phyloP scores from a whole-genome alignment of 2,888 invertebrate species.

The Zaprionus lineosus region DNA sequence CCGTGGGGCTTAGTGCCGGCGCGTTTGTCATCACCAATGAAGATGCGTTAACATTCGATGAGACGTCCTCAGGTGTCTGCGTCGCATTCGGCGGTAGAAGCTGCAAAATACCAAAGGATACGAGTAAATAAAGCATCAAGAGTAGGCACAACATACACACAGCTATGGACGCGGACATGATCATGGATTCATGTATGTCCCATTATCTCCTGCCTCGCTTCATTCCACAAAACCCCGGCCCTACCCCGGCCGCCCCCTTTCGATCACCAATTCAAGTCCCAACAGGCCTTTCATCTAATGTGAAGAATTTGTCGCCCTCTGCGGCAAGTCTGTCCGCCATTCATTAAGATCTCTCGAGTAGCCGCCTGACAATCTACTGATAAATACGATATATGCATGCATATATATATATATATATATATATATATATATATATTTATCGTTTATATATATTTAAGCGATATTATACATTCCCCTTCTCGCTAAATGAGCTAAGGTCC shows the following conservation, averaged over 20 bases:
- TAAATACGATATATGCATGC: constrained; percentile 1
- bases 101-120: constrained; percentile 56
- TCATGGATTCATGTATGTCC: constrained; percentile 9
- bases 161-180: constrained; percentile 9
- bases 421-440: background rate
- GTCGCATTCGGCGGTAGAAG: constrained; percentile 69
- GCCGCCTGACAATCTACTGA: constrained; percentile 1
- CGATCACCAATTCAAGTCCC: background rate
- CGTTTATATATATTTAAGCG: background rate
- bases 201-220: constrained; percentile 32
- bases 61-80: constrained; percentile 70
- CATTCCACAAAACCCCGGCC: too few relatives aligned
- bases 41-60: constrained; percentile 61
- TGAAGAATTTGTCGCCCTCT: constrained; percentile 54
- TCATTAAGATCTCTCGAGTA: constrained; percentile 4
- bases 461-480: background rate
- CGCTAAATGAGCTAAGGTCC: too few relatives aligned
- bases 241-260: too few relatives aligned
- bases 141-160: constrained; percentile 1
- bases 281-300: constrained; percentile 35
- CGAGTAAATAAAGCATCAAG: constrained; percentile 6
- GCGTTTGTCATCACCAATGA: constrained; percentile 73
- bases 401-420: constrained; percentile 4
- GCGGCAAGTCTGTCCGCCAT: constrained; percentile 9
- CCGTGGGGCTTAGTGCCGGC: constrained; percentile 74